Evolutionary conservation across 2,888 invertebrate genomes (phyloP).

Genomic region (Xylophagus ater): DNA sequence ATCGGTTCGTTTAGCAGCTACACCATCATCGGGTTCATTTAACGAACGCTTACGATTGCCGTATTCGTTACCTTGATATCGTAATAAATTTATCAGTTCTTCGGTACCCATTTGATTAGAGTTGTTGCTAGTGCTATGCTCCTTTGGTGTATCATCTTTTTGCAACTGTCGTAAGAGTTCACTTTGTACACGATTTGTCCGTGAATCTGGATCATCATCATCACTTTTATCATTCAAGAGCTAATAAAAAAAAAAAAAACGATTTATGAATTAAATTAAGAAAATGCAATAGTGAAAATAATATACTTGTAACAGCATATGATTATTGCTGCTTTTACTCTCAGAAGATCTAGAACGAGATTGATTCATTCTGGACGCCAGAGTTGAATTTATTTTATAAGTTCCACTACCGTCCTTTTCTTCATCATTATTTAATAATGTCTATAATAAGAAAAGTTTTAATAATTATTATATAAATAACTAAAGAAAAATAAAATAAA

Average conservation of each 20-base stretch:
- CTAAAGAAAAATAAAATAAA: background rate
- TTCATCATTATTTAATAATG: conserved; percentile 30
- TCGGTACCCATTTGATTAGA: conserved; percentile 33
- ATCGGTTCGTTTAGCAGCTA: conserved; percentile 34
- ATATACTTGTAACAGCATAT: conserved; percentile 54
- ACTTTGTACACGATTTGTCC: conserved; percentile 35
- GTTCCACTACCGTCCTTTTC: conserved; percentile 29
- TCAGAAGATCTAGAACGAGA: conserved; percentile 23
- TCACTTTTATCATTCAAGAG: conserved; percentile 73
- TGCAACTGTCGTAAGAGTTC: conserved; percentile 46
- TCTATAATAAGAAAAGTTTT: conserved; percentile 20
- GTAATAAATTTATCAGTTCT: conserved; percentile 36
- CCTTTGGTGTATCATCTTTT: conserved; percentile 34
- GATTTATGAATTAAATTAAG: conserved; percentile 13
- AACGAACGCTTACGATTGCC: conserved; percentile 49
- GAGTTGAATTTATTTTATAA: conserved; percentile 18
- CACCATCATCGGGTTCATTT: conserved; percentile 48
- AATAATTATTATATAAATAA: background rate
- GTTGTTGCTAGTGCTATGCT: conserved; percentile 22
- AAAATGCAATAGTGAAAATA: background rate
- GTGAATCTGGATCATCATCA: conserved; percentile 57
- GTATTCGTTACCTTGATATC: conserved; percentile 34
- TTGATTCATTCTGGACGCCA: conserved; percentile 22
- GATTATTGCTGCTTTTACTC: conserved; percentile 41
- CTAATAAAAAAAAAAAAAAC: conserved; percentile 38